Base-by-base conservation (phyloP, 53 echinoderm and acorn worm species). In the Holothuria leucospilota region DNA sequence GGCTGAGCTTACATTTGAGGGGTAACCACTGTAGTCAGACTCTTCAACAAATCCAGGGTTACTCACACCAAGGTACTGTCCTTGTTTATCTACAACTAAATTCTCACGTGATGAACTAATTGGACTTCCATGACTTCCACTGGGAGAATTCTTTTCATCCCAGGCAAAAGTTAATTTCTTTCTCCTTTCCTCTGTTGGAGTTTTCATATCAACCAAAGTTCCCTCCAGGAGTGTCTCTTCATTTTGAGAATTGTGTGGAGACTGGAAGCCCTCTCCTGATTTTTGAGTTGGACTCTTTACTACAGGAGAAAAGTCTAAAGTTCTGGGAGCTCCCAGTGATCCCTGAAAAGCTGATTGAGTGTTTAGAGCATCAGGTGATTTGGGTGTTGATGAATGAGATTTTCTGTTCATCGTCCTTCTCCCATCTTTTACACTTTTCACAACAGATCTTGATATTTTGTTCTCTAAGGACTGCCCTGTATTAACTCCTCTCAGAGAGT, bases 11-110 rank as follows among this genome's bases (percentile, higher is more conserved):
- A 83, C 51, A 42, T 83, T 83, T 2, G 93, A 93, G 27, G 87
- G 89, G 51, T 89, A 93, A 66, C 84, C 46, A 60, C 92, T 82
- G 30, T 93, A 87, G 24, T 89, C 91, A 0, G 92, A 88, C 28
- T 96, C 96, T 64, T 96, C 94, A 34, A 92, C 88, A 68, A 96
- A 96, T 0, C 94, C 94, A 20, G 93, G 94, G 63, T 96, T 96
- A 14, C 90, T 85, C 26, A 89, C 89, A 42, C 96, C 96, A 0
- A 89, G 51, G 11, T 89, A 82, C 13, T 92, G 88, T 52, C 90
- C 87, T 13, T 84, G 85, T 52, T 62, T 78, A 39, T 90, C 91
- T 0, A 82, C 75, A 6, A 96, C 70, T 4, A 94, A 85, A 0
- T 90, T 90, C 86, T 94, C 96, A 39, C 88, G 51, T 8, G 96